phyloP scores from a whole-genome alignment of 2,113 vertebrate genomes.

The Formicarius rufipectus region DNA sequence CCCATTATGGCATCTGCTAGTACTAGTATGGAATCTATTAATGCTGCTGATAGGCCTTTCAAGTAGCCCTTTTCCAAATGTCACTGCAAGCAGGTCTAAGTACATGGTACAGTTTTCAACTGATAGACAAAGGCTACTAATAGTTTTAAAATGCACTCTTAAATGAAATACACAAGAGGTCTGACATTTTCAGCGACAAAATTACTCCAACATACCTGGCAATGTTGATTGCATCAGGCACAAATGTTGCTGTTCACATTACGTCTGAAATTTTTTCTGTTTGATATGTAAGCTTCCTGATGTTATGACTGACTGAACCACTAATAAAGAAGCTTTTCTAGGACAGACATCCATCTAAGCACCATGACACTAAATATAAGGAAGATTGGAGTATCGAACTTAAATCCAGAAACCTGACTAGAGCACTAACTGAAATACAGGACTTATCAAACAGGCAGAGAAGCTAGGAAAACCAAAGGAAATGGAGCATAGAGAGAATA shows the following conservation, averaged over 20 bases:
- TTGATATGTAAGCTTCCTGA: constrained; percentile 2
- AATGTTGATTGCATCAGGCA: background rate
- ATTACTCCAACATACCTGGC: background rate
- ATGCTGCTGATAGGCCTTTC: background rate
- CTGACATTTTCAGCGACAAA: background rate
- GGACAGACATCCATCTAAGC: background rate
- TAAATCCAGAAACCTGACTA: background rate
- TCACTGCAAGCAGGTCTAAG: background rate
- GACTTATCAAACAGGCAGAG: background rate
- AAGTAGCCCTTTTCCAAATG: background rate
- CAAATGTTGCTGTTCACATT: background rate
- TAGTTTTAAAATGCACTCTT: background rate
- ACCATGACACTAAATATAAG: background rate
- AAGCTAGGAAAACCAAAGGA: background rate
- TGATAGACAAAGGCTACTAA: background rate
- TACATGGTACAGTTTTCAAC: background rate
- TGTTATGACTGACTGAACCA: background rate
- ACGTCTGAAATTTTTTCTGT: constrained; percentile 6
- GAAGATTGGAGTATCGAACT: background rate
- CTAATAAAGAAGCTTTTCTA: background rate
- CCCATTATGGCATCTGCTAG: background rate
- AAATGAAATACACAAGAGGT: background rate
- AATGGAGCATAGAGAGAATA: background rate
- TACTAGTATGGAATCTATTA: background rate
- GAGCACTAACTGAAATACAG: background rate